phyloP scores from a whole-genome alignment of 2,888 invertebrate species.

The Helicoverpa assulta region DNA sequence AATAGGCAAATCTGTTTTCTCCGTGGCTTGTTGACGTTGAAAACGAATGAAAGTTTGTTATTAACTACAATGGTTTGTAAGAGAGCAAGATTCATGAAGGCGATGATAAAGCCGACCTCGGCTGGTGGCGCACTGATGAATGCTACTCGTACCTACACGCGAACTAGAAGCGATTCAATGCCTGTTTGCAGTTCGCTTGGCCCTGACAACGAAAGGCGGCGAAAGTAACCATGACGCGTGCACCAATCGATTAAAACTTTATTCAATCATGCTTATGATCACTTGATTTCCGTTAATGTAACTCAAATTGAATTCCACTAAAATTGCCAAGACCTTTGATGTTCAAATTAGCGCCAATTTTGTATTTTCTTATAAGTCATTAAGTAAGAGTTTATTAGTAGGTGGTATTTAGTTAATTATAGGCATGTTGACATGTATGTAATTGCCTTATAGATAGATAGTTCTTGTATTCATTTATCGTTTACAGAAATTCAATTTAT shows the following conservation, averaged over 20 bases:
- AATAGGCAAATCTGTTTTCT: conserved; percentile 63
- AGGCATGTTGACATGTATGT: neutral
- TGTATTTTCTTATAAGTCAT: conserved; percentile 6
- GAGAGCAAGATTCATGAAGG: conserved; percentile 61
- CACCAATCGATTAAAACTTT: conserved; percentile 71
- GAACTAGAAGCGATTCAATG: conserved; percentile 71
- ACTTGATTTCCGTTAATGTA: conserved; percentile 52
- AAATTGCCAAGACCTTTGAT: conserved; percentile 6
- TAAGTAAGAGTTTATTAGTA: conserved; percentile 8
- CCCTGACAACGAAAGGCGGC: conserved; percentile 86
- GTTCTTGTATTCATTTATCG: neutral
- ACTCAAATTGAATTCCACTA: conserved; percentile 33
- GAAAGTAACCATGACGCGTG: conserved; percentile 84
- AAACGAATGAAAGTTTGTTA: conserved; percentile 70
- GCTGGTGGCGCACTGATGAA: conserved; percentile 69
- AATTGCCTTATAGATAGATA: neutral
- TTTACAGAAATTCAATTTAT: conserved; percentile 1
- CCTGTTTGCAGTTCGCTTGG: conserved; percentile 70
- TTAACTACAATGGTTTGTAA: conserved; percentile 57
- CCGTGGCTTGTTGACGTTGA: conserved; percentile 63
- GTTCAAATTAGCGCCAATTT: conserved; percentile 9
- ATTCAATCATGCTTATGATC: conserved; percentile 64
- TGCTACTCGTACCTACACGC: conserved; percentile 68
- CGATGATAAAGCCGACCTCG: conserved; percentile 72
- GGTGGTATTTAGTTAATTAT: neutral